These are phyloP conservation scores for Cartodere bifasciata DNA, from an alignment of 2,888 invertebrate species.

Conservation along the genomic window DNA sequence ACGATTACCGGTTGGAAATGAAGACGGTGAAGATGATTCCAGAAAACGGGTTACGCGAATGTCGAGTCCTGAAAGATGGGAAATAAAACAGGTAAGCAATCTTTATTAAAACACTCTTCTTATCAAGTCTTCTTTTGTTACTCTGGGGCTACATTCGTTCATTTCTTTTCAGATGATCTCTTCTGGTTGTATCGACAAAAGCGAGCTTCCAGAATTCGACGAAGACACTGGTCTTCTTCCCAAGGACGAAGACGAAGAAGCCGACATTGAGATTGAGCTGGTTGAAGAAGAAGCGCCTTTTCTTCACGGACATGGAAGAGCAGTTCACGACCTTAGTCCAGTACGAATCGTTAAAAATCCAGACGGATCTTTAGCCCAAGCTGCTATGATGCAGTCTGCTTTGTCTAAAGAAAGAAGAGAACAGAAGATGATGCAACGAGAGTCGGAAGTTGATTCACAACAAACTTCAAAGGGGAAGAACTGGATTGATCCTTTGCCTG, in stretches of 20 bases:
- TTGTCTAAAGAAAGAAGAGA: constrained; percentile 94
- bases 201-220: constrained; percentile 94
- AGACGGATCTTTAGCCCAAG: constrained; percentile 95
- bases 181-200: constrained; percentile 82
- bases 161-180: constrained; percentile 63
- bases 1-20: constrained; percentile 36
- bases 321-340: constrained; percentile 83
- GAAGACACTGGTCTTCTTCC: constrained; percentile 88
- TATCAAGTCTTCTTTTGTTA: too few relatives aligned
- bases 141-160: too few relatives aligned
- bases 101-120: too few relatives aligned
- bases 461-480: constrained; percentile 78
- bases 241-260: constrained; percentile 86
- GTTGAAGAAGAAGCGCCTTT: constrained; percentile 99
- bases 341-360: constrained; percentile 96
- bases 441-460: constrained; percentile 78
- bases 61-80: constrained; percentile 95
- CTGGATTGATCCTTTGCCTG: constrained; percentile 94
- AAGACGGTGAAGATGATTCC: constrained; percentile 69
- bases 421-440: constrained; percentile 89
- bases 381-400: constrained; percentile 99
- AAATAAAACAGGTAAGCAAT: constrained; percentile 80
- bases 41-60: constrained; percentile 80
- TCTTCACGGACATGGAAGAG: constrained; percentile 83
- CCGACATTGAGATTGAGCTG: constrained; percentile 94